Percentiles rank a stretch among this genome's conserved stretches.
Evolutionary conservation across 2,888 invertebrate species (phyloP).

Genomic region (Pemphredon lugubris): DNA sequence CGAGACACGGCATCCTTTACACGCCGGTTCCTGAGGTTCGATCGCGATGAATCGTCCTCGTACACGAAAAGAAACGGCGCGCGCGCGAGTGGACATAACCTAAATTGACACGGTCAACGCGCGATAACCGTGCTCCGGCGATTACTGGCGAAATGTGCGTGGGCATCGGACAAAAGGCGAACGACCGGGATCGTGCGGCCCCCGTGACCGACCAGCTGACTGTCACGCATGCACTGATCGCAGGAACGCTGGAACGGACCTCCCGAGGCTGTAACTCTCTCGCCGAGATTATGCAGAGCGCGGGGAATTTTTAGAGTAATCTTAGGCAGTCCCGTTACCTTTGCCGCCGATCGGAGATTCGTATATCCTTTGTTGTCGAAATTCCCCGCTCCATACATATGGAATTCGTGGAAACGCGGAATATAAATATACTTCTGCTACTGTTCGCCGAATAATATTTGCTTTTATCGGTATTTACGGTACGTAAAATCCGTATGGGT

Average conservation of each 20-base stretch:
- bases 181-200: slow-evolving; percentile 26
- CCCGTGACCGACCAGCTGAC: slow-evolving; percentile 32
- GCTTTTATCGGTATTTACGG: no score
- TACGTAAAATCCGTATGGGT: no score
- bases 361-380: no score
- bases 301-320: no score
- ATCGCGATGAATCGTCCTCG: slow-evolving; percentile 19
- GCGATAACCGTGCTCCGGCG: neutral
- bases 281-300: no score
- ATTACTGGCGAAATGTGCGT: neutral
- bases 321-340: no score
- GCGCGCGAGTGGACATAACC: slow-evolving; percentile 52
- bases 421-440: slow-evolving; percentile 10
- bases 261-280: no score
- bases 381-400: no score
- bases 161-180: slow-evolving; percentile 18
- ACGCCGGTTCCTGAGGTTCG: slow-evolving; percentile 2
- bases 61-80: slow-evolving; percentile 1
- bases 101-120: slow-evolving; percentile 6
- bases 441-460: neutral
- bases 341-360: no score
- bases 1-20: slow-evolving; percentile 89
- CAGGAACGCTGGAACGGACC: slow-evolving; percentile 39
- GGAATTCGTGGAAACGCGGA: no score
- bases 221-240: slow-evolving; percentile 40